Base-by-base conservation (phyloP, 2,888 invertebrate genomes). In the Deladenus siricidicola region DNA sequence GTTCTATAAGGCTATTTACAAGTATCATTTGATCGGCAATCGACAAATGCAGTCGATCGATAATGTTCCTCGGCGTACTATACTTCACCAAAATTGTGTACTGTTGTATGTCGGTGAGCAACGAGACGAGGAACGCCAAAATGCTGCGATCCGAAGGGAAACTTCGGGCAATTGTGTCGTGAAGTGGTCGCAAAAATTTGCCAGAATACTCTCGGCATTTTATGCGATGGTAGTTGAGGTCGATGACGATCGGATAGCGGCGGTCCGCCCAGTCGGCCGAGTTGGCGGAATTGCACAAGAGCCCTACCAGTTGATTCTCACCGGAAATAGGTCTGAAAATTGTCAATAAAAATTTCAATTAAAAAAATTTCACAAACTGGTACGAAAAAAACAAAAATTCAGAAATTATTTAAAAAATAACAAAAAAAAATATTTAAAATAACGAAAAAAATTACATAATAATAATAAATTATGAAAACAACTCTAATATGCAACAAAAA, bases 201-300 rank as follows among this genome's bases (percentile, higher is more conserved):
- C 53, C 53, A 19, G 19, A 19, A 24, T 53, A 53, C 2, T 56
- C 56, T 39, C 8, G 39, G 8, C 52, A 52, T 24, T 43, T 56
- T 44, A 23, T 17, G 28, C 6, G 34, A 21, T 70, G 65, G 47
- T 60, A 56, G 58, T 68, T 68, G 29, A 68, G 50, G 49, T 68
- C 68, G 48, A 68, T 54, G 44, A 52, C 29, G 14, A 50, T 44
- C 26, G 48, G 43, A n/a, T 34, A n/a, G 24, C 51, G 30, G 30
- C 23, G 24, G 17, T 39, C 26, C 6, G 19, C n/a, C 34, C 52
- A 19, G 6, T 51, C 50, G 14, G 56, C 44, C 19, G 54, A 44
- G 14, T 64, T 39, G 4, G 28, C 51, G 43, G 39, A 26, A 17
- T 50, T 29, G 51, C 64, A 59, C 1, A 56, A 52, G 26, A 64